Conservation (phyloP, 2,888 invertebrate genomes). For the Pegoplata infirma region DNA sequence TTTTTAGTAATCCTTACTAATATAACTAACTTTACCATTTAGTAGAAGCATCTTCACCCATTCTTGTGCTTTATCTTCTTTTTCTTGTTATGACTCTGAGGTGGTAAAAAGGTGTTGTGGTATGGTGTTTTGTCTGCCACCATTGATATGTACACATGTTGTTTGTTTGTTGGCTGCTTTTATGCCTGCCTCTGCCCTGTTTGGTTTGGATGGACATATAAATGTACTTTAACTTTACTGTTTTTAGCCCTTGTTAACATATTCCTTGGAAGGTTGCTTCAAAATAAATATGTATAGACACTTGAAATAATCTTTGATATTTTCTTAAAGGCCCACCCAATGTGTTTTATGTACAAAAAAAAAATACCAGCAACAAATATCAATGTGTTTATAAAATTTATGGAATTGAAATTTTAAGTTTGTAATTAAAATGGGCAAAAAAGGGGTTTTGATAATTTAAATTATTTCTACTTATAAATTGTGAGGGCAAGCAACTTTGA, state of each 20-base stretch:
- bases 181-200: too few relatives aligned
- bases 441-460: too few relatives aligned
- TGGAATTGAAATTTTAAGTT: conserved; percentile 45
- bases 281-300: too few relatives aligned
- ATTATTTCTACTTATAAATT: too few relatives aligned
- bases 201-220: conserved; percentile 46
- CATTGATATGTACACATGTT: conserved; percentile 35
- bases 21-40: conserved; percentile 42
- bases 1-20: conserved; percentile 19
- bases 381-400: conserved; percentile 47
- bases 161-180: conserved; percentile 22
- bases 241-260: conserved; percentile 60
- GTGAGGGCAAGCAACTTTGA: too few relatives aligned
- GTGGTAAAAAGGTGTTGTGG: conserved; percentile 53
- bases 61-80: conserved; percentile 20
- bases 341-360: conserved; percentile 31
- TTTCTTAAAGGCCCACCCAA: conserved; percentile 52
- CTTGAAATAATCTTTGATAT: conserved; percentile 58
- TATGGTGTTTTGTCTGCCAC: conserved; percentile 58
- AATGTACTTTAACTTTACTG: conserved; percentile 59
- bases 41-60: conserved; percentile 36
- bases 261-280: conserved; percentile 57
- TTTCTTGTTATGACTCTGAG: too few relatives aligned
- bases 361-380: conserved; percentile 22
- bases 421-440: conserved; percentile 40